Evolutionary conservation across 2,888 invertebrate species (phyloP), one percentile per base, ranked within the genome.

Genomic region (Pyrgus malvae): DNA sequence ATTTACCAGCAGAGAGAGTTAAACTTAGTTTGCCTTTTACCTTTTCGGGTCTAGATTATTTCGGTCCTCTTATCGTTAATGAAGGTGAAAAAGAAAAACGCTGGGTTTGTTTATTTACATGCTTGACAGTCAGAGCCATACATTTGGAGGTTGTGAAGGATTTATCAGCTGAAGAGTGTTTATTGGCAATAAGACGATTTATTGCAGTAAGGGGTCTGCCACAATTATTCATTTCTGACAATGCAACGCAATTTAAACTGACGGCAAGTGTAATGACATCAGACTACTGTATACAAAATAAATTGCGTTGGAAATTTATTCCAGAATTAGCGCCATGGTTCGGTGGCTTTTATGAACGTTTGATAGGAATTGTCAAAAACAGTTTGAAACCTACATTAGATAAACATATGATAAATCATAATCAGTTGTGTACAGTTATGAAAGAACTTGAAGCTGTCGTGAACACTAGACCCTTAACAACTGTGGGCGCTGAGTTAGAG

Each of bases 121-220:
- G 62, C 27, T 37, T 69, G 14, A 56, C 65, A 7, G 55, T 66
- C 5, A 58, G 65, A 50, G 64, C 65, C 1, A 50, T 68, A 8
- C 65, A 65, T 41, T 16, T 68, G 38, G 65, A 68, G 48, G 55
- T 65, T 0, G 64, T 66, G 0, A 59, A 60, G 14, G 61, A 68
- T 33, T 31, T 65, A 3, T 56, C 64, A 6, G 60, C 63, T 2
- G 63, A 63, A 51, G 60, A 66, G 31, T 58, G 62, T 33, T n/a
- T 63, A 9, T 17, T 66, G 40, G 38, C 40, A 1, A 33, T 14
- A 1, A 33, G 33, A 8, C 12, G 14, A 12, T 33, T 33, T 4
- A 12, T 33, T 1, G 33, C 33, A 12, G 14, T n/a, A n/a, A n/a
- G n/a, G n/a, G n/a, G n/a, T 3, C 14, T 33, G n/a, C 33, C 33